Conservation (phyloP, 2,797 vertebrate species). For the Lacerta agilis region DNA sequence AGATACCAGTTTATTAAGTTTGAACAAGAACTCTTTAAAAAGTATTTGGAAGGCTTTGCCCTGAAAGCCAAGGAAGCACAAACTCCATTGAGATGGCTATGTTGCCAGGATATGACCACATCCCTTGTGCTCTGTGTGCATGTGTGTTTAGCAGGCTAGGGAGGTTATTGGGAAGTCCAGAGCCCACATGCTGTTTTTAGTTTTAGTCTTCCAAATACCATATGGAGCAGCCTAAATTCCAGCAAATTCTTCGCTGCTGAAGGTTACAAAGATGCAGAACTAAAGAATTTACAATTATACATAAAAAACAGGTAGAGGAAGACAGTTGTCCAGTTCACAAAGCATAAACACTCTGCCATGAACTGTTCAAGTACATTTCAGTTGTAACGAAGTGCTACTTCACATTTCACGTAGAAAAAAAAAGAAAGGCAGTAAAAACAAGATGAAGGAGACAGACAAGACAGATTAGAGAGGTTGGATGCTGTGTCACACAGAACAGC, state of each 20-base stretch:
- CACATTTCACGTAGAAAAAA: constrained; percentile 73
- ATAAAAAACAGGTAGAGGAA: constrained; percentile 48
- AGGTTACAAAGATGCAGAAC: constrained; percentile 45
- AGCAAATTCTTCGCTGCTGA: not conserved
- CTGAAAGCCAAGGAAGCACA: not conserved
- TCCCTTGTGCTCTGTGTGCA: not conserved
- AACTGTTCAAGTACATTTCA: constrained; percentile 81
- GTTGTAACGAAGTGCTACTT: constrained; percentile 79
- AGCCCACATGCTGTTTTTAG: not conserved
- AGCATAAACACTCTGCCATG: constrained; percentile 62
- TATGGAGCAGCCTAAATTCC: not conserved
- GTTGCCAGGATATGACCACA: not conserved
- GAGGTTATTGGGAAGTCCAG: not conserved
- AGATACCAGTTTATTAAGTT: constrained; percentile 64
- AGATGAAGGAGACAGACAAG: constrained; percentile 61
- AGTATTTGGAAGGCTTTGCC: constrained; percentile 3
- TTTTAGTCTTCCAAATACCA: not conserved
- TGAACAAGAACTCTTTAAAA: constrained; percentile 59
- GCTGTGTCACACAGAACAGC: constrained; percentile 34
- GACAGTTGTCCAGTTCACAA: constrained; percentile 64
- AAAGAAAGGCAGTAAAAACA: constrained; percentile 59
- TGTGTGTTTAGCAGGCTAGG: not conserved
- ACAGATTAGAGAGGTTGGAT: constrained; percentile 26
- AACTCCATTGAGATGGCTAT: not conserved
- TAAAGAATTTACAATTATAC: constrained; percentile 74